Evolutionary conservation across 2,113 vertebrate species (phyloP).

Genomic region (Limanda limanda): DNA sequence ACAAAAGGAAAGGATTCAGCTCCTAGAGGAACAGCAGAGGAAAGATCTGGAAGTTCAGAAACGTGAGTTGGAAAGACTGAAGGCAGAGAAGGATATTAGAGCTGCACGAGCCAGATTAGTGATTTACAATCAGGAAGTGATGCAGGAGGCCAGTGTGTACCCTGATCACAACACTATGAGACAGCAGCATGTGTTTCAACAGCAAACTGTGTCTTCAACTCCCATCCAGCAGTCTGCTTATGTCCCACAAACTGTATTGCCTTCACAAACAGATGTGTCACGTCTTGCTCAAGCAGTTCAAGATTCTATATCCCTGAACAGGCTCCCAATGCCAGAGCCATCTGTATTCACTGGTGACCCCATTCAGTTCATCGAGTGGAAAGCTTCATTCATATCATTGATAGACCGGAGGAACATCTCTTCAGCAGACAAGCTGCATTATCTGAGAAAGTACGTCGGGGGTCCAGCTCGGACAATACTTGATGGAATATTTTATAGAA

Average conservation of each 20-base stretch:
- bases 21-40: slow-evolving; percentile 9
- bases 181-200: background rate
- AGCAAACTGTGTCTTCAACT: background rate
- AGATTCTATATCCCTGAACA: no score
- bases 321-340: no score
- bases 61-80: no score
- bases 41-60: no score
- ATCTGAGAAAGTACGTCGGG: slow-evolving; percentile 17
- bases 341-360: no score
- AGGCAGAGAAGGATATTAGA: no score
- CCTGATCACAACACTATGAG: background rate
- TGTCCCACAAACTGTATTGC: background rate
- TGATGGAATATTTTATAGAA: slow-evolving; percentile 23
- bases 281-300: no score
- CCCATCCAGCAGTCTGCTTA: background rate
- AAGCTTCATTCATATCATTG: background rate
- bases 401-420: slow-evolving; percentile 23
- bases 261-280: no score
- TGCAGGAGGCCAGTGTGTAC: background rate
- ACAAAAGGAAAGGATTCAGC: slow-evolving; percentile 20
- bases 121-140: slow-evolving; percentile 16
- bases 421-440: slow-evolving; percentile 22
- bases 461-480: slow-evolving; percentile 9
- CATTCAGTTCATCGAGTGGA: slow-evolving; percentile 21
- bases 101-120: background rate